phyloP scores from a whole-genome alignment of 2,888 invertebrate species.

The Hipparchia semele region DNA sequence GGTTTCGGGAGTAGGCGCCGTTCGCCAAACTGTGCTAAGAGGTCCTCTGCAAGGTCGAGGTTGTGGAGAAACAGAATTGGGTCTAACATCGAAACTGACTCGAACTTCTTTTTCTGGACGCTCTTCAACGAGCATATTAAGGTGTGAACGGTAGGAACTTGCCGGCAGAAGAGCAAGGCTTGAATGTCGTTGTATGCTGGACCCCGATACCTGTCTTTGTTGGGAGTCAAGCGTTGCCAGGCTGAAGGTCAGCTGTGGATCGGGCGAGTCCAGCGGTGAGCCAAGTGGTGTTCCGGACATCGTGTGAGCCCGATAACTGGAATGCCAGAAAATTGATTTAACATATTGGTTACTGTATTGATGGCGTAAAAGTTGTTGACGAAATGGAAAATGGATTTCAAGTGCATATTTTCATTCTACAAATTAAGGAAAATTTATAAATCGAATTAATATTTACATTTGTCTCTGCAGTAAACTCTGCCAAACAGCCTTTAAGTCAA shows the following conservation, averaged over 20 bases:
- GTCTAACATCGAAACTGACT: constrained; percentile 74
- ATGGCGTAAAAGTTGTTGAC: background rate
- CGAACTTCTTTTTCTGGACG: constrained; percentile 74
- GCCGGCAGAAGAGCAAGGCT: constrained; percentile 76
- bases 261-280: constrained; percentile 93
- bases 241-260: constrained; percentile 86
- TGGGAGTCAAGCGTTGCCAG: constrained; percentile 84
- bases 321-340: constrained; percentile 47
- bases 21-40: constrained; percentile 73
- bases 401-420: background rate
- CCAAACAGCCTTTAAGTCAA: constrained; percentile 95
- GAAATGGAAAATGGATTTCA: background rate
- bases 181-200: constrained; percentile 76
- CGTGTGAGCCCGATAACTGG: constrained; percentile 92
- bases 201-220: constrained; percentile 85
- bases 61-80: constrained; percentile 62
- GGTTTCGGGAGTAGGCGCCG: constrained; percentile 85
- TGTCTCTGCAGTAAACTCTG: constrained; percentile 93
- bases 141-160: constrained; percentile 77
- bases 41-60: constrained; percentile 73
- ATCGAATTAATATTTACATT: constrained; percentile 85
- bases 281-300: constrained; percentile 91
- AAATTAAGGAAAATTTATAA: background rate
- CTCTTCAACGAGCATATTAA: constrained; percentile 78
- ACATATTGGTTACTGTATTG: no score